Evolutionary conservation across 2,113 vertebrate genomes (phyloP).

Genomic region (Cepphus grylle): DNA sequence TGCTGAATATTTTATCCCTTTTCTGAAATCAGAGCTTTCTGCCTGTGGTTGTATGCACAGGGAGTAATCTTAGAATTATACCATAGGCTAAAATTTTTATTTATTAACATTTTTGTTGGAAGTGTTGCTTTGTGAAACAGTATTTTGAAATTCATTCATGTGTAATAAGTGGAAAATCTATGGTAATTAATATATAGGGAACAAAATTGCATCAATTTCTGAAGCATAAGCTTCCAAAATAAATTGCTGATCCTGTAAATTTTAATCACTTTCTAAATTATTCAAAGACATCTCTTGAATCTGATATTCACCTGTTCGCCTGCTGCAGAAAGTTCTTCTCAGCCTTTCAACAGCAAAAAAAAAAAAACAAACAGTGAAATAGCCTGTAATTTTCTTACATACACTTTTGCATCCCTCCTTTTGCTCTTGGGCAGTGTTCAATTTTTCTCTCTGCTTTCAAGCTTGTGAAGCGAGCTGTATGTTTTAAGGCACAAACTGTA

Average conservation of each 20-base stretch:
- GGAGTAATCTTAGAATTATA: not conserved
- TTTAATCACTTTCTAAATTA: not conserved
- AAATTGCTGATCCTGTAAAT: not conserved
- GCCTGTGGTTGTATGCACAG: not conserved
- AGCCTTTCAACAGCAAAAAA: not conserved
- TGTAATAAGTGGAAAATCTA: not conserved
- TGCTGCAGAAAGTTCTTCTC: not conserved
- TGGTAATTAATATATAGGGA: not conserved
- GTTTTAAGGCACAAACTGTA: not conserved
- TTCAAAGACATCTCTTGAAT: not conserved
- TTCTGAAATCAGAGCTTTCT: not conserved
- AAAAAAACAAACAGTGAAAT: not conserved
- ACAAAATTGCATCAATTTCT: not conserved
- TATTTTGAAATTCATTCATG: not conserved
- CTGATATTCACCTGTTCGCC: not conserved
- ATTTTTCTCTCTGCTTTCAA: not conserved
- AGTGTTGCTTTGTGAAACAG: not conserved
- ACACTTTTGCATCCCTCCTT: not conserved
- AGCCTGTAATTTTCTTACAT: not conserved
- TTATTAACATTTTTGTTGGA: not conserved
- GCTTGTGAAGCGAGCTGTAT: fast-evolving
- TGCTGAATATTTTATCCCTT: not conserved
- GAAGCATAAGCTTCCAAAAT: not conserved
- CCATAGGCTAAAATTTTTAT: not conserved
- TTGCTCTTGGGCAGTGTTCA: not conserved